Conservation (phyloP, 2,797 vertebrate species). For the Molossus molossus region DNA sequence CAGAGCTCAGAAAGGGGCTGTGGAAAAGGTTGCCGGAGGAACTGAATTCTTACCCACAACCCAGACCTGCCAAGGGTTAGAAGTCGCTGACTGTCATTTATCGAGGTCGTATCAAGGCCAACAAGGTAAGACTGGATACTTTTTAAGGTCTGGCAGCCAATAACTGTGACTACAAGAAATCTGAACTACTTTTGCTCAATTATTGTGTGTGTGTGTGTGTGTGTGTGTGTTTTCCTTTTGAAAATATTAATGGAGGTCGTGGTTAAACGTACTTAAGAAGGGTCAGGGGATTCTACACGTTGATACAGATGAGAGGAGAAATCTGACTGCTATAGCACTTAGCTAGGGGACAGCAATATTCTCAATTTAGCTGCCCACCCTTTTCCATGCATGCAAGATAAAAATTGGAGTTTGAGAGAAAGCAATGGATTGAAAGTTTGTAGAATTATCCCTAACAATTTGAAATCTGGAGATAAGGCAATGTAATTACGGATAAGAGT, state of each 20-base stretch:
- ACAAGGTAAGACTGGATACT: conserved; percentile 50
- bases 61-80: neutral
- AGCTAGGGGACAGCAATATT: neutral
- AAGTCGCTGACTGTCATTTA: neutral
- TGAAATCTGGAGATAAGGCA: conserved; percentile 2
- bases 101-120: neutral
- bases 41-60: neutral
- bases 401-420: neutral
- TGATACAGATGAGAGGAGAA: neutral
- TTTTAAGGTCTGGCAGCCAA: conserved; percentile 13
- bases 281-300: neutral
- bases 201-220: neutral
- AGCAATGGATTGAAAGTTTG: neutral
- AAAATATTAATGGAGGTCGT: conserved; percentile 46
- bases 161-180: conserved; percentile 22
- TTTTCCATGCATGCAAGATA: neutral
- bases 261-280: conserved; percentile 5
- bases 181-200: conserved; percentile 1
- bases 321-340: neutral
- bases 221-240: conserved; percentile 23
- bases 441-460: conserved; percentile 16
- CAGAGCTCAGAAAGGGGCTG: neutral
- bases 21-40: neutral
- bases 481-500: conserved; percentile 5
- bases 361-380: neutral